Conservation (phyloP, 2,113 vertebrate genomes). For the Condylura cristata region DNA sequence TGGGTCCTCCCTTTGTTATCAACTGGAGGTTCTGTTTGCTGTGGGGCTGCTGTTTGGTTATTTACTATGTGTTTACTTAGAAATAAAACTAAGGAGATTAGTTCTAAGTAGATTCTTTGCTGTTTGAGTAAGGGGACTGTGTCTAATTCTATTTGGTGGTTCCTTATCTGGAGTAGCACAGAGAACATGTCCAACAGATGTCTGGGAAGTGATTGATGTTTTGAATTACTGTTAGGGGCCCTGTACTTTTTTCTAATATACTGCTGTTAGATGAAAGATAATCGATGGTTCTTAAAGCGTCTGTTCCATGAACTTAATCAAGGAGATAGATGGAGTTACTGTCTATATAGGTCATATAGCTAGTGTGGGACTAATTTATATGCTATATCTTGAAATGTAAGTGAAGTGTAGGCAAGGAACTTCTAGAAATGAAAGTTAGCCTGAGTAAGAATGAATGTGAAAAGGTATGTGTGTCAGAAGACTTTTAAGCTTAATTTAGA, state of each 20-base stretch:
- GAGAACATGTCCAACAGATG: neutral
- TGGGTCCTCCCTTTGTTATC: neutral
- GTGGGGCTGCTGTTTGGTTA: neutral
- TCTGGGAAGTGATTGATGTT: neutral
- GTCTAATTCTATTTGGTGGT: neutral
- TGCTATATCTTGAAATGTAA: neutral
- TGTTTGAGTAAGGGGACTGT: neutral
- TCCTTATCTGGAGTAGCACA: neutral
- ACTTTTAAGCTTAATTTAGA: neutral
- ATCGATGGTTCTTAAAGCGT: neutral
- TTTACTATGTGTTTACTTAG: neutral
- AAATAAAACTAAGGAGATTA: neutral
- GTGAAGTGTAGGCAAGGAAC: neutral
- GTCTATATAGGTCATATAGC: neutral
- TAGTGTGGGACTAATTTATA: neutral
- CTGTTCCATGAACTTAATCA: neutral
- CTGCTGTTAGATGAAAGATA: neutral
- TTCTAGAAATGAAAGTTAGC: conserved; percentile 35
- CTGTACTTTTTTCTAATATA: neutral
- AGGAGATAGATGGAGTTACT: neutral
- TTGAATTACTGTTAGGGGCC: neutral
- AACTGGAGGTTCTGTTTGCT: neutral
- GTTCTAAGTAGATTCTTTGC: neutral
- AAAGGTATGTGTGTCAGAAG: neutral
- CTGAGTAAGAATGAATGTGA: neutral